phyloP scores from a whole-genome alignment of 2,797 vertebrate species.

The Anguilla anguilla region DNA sequence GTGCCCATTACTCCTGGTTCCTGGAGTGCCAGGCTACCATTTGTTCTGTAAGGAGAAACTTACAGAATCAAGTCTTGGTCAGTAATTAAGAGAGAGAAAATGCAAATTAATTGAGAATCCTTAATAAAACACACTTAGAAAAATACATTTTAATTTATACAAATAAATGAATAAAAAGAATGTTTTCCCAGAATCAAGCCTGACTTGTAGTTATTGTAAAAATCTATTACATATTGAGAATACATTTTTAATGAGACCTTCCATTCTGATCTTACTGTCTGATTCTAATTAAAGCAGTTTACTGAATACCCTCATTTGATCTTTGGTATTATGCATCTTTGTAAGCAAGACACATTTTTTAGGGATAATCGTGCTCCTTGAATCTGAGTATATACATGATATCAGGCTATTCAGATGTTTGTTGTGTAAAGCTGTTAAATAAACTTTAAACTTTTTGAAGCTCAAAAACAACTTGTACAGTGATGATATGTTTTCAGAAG shows the following conservation, averaged over 20 bases:
- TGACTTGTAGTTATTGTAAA: not conserved
- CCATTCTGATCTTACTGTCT: not conserved
- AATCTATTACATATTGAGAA: not conserved
- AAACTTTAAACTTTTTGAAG: not conserved
- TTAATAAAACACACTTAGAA: not conserved
- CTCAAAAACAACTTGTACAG: not conserved
- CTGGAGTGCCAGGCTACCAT: slow-evolving; percentile 2
- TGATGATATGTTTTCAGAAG: not conserved
- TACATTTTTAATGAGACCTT: not conserved
- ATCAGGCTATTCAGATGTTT: not conserved
- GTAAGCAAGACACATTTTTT: not conserved
- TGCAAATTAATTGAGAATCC: not conserved
- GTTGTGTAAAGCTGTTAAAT: not conserved
- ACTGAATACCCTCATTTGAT: not conserved
- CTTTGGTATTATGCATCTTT: not conserved
- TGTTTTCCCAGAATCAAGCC: not conserved
- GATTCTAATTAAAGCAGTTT: not conserved
- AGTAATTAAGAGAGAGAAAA: not conserved
- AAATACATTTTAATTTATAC: not conserved
- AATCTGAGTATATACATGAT: not conserved
- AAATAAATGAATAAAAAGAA: not conserved
- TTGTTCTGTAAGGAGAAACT: not conserved
- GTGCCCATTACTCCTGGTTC: not conserved
- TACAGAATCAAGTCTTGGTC: not conserved
- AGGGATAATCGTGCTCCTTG: not conserved